Percentiles rank a stretch among this genome's conserved stretches.
phyloP scores from a whole-genome alignment of 2,113 vertebrate species.

The Corapipo altera region DNA sequence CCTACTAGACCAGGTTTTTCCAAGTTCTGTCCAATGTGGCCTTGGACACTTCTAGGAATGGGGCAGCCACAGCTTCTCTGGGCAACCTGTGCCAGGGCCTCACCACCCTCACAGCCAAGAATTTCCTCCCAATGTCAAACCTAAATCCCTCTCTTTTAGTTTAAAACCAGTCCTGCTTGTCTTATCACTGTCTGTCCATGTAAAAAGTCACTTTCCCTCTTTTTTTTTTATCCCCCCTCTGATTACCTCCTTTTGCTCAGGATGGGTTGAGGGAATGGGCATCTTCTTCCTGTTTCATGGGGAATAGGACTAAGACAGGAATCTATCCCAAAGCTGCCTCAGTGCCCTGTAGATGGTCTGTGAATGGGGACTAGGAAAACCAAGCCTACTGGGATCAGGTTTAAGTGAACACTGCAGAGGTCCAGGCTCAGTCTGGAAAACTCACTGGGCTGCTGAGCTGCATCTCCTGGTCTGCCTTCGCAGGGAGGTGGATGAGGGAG shows the following conservation, averaged over 20 bases:
- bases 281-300: not conserved
- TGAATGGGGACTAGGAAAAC: not conserved
- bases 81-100: rapidly evolving
- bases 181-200: not conserved
- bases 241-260: not conserved
- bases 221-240: not conserved
- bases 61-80: not conserved
- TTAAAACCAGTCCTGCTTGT: not conserved
- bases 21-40: rapidly evolving
- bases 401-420: not conserved
- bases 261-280: not conserved
- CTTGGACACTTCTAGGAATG: not conserved
- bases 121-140: not conserved
- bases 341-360: not conserved
- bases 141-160: not conserved
- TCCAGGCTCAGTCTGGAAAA: not conserved
- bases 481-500: not conserved
- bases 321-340: not conserved
- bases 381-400: not conserved
- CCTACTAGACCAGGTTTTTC: not conserved
- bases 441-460: not conserved
- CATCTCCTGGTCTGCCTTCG: not conserved
- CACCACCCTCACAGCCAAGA: rapidly evolving
- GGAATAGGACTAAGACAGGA: not conserved
- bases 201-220: not conserved